Evolutionary conservation across 2,888 invertebrate species (phyloP).

Genomic region (Nemapogon koenigi): DNA sequence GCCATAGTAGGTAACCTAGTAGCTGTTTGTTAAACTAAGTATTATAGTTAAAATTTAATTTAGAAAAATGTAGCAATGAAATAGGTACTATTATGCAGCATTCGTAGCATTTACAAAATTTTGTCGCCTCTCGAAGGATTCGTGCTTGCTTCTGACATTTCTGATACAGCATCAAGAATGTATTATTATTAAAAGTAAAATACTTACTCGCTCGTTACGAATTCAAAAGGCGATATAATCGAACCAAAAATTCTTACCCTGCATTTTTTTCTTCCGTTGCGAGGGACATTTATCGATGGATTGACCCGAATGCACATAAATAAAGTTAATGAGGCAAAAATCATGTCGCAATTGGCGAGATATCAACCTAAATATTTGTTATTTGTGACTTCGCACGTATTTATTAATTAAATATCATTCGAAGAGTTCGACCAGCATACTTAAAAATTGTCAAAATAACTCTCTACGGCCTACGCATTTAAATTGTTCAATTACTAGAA

Average conservation of each 20-base stretch:
- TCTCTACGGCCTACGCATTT: neutral
- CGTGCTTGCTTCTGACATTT: too few relatives aligned
- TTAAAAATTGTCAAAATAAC: neutral
- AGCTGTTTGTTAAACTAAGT: too few relatives aligned
- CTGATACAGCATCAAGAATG: too few relatives aligned
- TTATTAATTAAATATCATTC: slow-evolving; percentile 26
- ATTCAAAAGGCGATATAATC: slow-evolving; percentile 29
- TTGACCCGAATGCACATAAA: slow-evolving; percentile 42
- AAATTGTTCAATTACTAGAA: too few relatives aligned
- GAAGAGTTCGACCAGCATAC: neutral
- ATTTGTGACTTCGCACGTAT: slow-evolving; percentile 24
- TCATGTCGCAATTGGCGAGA: slow-evolving; percentile 27
- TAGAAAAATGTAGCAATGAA: too few relatives aligned
- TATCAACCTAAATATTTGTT: slow-evolving; percentile 18
- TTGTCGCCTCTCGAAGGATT: too few relatives aligned
- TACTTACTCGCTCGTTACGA: slow-evolving; percentile 19
- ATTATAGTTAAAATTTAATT: too few relatives aligned
- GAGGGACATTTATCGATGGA: slow-evolving; percentile 43
- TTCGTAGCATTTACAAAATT: too few relatives aligned
- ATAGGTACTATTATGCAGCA: too few relatives aligned
- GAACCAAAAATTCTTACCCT: slow-evolving; percentile 38
- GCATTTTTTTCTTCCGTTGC: slow-evolving; percentile 32
- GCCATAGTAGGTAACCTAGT: too few relatives aligned
- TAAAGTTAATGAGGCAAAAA: slow-evolving; percentile 51
- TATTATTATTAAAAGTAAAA: slow-evolving; percentile 13